Conservation (phyloP, 2,113 vertebrate species). For the Hemiscyllium ocellatum region DNA sequence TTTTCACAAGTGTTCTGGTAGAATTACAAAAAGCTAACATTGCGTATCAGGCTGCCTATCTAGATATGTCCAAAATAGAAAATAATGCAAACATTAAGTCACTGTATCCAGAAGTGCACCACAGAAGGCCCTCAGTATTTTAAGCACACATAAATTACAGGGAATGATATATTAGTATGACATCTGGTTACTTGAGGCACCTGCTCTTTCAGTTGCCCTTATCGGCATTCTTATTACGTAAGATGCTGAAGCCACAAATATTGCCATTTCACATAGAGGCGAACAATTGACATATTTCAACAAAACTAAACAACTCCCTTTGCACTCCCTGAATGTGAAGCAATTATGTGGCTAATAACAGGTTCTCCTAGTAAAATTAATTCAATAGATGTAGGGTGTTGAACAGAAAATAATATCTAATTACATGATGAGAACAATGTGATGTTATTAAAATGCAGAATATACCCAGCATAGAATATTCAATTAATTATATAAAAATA, state of each 20-base stretch:
- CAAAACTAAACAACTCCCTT: background rate
- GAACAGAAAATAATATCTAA: conserved; percentile 11
- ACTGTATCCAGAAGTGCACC: background rate
- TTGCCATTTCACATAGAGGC: background rate
- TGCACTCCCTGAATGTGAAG: background rate
- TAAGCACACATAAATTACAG: background rate
- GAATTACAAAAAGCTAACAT: conserved; percentile 30
- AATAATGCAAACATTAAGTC: background rate
- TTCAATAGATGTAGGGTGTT: background rate
- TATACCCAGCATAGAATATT: conserved; percentile 26
- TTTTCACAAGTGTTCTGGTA: background rate
- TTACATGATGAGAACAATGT: conserved; percentile 11
- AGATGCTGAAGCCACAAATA: background rate
- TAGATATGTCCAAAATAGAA: background rate
- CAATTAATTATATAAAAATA: conserved; percentile 33
- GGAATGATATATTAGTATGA: background rate
- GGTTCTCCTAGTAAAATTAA: conserved; percentile 16
- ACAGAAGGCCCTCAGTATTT: background rate
- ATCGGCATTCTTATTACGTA: background rate
- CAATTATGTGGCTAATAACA: background rate
- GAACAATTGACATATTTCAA: background rate
- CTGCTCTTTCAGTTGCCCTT: background rate
- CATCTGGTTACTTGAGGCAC: background rate
- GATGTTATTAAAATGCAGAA: conserved; percentile 2
- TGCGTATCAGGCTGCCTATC: background rate